Base-by-base conservation (phyloP, 2,888 invertebrate genomes). In the Entomobrya proxima region DNA sequence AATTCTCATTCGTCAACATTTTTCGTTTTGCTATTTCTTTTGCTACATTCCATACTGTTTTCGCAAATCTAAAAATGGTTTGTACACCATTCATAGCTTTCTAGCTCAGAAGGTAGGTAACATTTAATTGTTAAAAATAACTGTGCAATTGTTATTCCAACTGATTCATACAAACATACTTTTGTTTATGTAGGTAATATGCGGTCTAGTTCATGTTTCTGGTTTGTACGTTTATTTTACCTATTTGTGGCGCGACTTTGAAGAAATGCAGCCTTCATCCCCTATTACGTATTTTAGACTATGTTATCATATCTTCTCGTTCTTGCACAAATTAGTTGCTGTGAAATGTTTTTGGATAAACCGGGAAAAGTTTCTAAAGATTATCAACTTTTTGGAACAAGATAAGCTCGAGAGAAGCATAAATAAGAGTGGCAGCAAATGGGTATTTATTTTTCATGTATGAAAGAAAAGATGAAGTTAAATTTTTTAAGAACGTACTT, bases 261-360 rank as follows among this genome's bases (percentile, higher is more conserved):
- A 61, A 13, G 69, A 47, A 30, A 72, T 85, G 69, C 2, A 44
- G 7, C 5, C 27, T 1, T 18, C 50, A 0, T 69, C 76, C 6
- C 76, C 85, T 24, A 24, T 78, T 7, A 78, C 72, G 5, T 85
- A 78, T 15, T 85, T 85, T 15, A 35, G 61, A 24, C 47, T 85
- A 4, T 85, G 72, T 30, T 78, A 85, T 74, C 78, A 58, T 37
- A 24, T 58, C 7, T 78, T 78, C 50, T 24, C 61, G 30, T 9
- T 78, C 9, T 0, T 74, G 1, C 78, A 85, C 74, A 85, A 78
- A 37, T 0, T 32, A 0, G 3, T 40, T 0, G 13, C 61, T 0
- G 27, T 78, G 0, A 72, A 85, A 61, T 47, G 55, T 47, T 3
- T 85, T 3, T 85, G 85, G 85, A 1, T 6, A 0, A 64, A 50